phyloP scores from a whole-genome alignment of 1,140 invertebrate genomes.

The Eciton burchellii region DNA sequence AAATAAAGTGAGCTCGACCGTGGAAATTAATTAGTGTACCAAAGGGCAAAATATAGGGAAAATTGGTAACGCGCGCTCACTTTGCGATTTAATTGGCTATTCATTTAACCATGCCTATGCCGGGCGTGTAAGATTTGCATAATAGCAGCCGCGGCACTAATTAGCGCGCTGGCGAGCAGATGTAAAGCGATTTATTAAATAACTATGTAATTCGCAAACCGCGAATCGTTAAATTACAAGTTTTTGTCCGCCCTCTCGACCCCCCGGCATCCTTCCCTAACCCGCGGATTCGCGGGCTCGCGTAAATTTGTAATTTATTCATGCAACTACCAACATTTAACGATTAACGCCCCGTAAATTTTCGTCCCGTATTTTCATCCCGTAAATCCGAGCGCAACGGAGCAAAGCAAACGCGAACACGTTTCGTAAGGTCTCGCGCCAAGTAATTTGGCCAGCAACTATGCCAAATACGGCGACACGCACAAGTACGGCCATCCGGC shows the following conservation, averaged over 20 bases:
- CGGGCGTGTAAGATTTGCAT: slow-evolving; percentile 54
- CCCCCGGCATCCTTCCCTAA: not conserved
- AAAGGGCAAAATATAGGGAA: slow-evolving; percentile 71
- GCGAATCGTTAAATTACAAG: slow-evolving; percentile 53
- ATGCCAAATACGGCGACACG: too few species aligned
- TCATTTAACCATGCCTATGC: slow-evolving; percentile 70
- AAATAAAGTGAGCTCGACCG: slow-evolving; percentile 75
- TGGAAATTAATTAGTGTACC: slow-evolving; percentile 78
- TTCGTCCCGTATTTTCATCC: not conserved
- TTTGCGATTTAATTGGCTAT: slow-evolving; percentile 73
- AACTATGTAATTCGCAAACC: slow-evolving; percentile 53
- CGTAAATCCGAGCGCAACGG: too few species aligned
- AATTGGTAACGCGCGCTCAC: slow-evolving; percentile 65
- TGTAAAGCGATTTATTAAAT: slow-evolving; percentile 62
- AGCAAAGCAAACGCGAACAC: too few species aligned
- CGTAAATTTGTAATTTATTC: slow-evolving; percentile 43
- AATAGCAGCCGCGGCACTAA: slow-evolving; percentile 45
- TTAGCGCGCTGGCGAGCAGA: slow-evolving; percentile 51
- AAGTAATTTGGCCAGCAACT: too few species aligned
- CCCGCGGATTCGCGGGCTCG: slow-evolving; percentile 10
- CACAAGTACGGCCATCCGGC: too few species aligned
- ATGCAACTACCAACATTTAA: slow-evolving; percentile 57
- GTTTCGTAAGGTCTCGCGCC: too few species aligned
- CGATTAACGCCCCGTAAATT: slow-evolving; percentile 44
- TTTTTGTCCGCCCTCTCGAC: slow-evolving; percentile 26